Evolutionary conservation across 2,113 vertebrate species (phyloP).

Genomic region (Takifugu bimaculatus): DNA sequence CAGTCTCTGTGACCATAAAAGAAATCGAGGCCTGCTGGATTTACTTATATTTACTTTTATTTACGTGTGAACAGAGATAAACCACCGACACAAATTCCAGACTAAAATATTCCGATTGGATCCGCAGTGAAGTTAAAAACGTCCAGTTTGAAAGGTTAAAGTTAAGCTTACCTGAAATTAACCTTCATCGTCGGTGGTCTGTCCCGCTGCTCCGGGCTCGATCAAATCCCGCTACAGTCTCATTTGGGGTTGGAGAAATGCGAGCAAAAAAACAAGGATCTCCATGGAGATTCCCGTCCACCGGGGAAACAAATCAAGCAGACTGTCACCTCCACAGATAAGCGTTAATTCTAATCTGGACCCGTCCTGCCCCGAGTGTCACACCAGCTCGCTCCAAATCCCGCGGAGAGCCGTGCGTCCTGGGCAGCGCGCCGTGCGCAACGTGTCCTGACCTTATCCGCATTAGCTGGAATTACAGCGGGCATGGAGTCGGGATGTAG

Average conservation of each 20-base stretch:
- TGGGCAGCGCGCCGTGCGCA: constrained; percentile 32
- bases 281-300: neutral
- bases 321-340: constrained; percentile 24
- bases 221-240: constrained; percentile 28
- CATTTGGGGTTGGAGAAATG: neutral
- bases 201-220: neutral
- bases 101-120: neutral
- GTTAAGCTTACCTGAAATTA: constrained; percentile 52
- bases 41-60: too few relatives aligned
- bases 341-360: constrained; percentile 32
- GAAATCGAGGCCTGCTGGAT: too few relatives aligned
- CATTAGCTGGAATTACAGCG: constrained; percentile 74
- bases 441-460: constrained; percentile 69
- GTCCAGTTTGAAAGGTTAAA: neutral
- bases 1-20: too few relatives aligned
- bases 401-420: constrained; percentile 35
- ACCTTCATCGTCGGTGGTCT: constrained; percentile 39
- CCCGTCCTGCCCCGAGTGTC: constrained; percentile 15
- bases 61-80: too few relatives aligned
- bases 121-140: neutral
- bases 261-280: neutral
- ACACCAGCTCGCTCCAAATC: constrained; percentile 43
- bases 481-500: constrained; percentile 28
- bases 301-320: neutral
- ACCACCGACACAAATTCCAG: too few relatives aligned